A percentile compares a stretch with the other conserved stretches of the same genome.
These are phyloP conservation scores for Pycnonotus jocosus DNA, from an alignment of 2,113 vertebrate species.

Conservation along the genomic window DNA sequence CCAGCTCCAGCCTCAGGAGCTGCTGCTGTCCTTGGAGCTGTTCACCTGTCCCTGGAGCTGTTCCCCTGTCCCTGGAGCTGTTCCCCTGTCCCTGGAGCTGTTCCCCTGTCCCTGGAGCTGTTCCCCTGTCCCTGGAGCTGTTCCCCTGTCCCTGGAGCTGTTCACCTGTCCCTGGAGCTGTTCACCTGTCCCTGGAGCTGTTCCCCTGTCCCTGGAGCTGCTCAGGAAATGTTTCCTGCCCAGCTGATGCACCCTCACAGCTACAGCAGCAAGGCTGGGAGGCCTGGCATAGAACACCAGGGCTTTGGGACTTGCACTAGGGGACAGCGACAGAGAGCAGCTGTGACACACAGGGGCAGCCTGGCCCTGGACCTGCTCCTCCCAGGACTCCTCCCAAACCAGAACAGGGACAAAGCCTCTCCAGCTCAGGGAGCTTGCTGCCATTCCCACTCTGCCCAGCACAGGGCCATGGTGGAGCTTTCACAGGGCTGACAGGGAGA, in stretches of 20 bases:
- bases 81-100: too few relatives aligned
- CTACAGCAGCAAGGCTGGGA: not conserved
- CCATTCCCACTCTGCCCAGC: not conserved
- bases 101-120: too few relatives aligned
- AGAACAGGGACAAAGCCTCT: not conserved
- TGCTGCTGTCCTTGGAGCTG: too few relatives aligned
- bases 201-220: not conserved
- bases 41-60: too few relatives aligned
- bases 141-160: too few relatives aligned
- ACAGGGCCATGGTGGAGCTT: fast-evolving
- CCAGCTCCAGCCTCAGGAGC: not conserved
- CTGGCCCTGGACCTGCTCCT: not conserved
- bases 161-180: too few relatives aligned
- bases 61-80: too few relatives aligned
- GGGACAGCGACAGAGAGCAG: not conserved
- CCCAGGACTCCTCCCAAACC: not conserved
- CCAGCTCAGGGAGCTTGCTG: not conserved
- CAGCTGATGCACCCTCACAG: not conserved
- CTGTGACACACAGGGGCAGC: not conserved
- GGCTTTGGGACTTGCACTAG: not conserved
- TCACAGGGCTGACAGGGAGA: not conserved
- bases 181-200: not conserved
- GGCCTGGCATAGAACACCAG: not conserved
- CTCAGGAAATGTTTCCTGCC: not conserved
- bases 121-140: too few relatives aligned